phyloP scores from a whole-genome alignment of 2,113 vertebrate genomes.

The Callipepla californica region DNA sequence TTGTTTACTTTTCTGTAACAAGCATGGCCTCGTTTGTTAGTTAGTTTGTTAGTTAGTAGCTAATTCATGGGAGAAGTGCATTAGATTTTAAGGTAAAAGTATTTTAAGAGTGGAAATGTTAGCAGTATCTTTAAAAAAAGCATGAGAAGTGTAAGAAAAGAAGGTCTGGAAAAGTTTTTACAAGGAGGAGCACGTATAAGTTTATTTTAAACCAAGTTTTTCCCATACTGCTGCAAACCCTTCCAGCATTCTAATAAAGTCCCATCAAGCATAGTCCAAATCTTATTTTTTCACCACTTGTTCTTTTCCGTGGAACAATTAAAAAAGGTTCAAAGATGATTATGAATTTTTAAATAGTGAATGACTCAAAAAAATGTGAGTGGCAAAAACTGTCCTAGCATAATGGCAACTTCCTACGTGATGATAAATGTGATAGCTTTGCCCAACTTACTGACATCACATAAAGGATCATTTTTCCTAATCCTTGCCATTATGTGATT shows the following conservation, averaged over 20 bases:
- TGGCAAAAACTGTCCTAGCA: background rate
- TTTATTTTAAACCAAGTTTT: background rate
- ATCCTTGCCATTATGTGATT: conserved; percentile 26
- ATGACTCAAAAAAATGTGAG: conserved; percentile 21
- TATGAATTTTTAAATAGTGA: conserved; percentile 7
- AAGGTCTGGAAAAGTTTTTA: background rate
- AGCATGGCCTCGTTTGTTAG: background rate
- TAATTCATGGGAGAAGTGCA: background rate
- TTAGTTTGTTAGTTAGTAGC: background rate
- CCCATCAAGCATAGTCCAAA: background rate
- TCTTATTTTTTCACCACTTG: background rate
- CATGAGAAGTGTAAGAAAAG: background rate
- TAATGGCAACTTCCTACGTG: conserved; percentile 19
- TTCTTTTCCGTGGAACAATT: conserved; percentile 16
- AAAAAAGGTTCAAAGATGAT: background rate
- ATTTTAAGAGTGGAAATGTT: too few species aligned
- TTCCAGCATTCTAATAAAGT: background rate
- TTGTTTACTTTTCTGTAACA: background rate
- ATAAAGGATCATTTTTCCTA: conserved; percentile 48
- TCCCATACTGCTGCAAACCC: background rate
- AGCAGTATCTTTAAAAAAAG: background rate
- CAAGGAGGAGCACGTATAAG: background rate
- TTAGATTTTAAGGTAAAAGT: background rate
- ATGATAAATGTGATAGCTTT: conserved; percentile 42
- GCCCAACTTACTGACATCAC: conserved; percentile 33